Evolutionary conservation across 2,797 vertebrate genomes (phyloP), one percentile per base, ranked within the genome.

Genomic region (Falco columbarius): DNA sequence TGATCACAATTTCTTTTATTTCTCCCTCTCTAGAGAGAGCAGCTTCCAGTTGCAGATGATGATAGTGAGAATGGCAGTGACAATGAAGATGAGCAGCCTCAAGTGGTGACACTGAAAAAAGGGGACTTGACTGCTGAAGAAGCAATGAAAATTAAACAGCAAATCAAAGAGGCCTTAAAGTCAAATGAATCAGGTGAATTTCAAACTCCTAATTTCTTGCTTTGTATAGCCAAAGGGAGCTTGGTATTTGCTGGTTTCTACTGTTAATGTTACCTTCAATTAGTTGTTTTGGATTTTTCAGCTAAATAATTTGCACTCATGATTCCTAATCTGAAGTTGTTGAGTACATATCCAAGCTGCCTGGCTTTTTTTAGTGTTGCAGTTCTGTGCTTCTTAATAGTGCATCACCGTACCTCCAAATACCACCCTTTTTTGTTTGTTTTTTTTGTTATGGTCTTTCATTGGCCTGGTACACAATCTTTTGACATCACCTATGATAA

Each of bases 11-110:
- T 58, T 51, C 23, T 86, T 91, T 82, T 70, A 0, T 91, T 88
- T 95, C 52, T 46, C 20, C 62, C 52, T 40, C 29, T 61, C 63
- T 94, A 99, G 99, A 99, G 98, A 87, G 98, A 98, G 95, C 96
- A 96, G 82, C 99, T 99, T 96, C 98, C 98, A 3, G 96, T 97
- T 15, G 95, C 97, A 11, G 98, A 98, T 17, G 99, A 98, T 47
- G 99, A 99, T 87, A 98, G 97, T 47, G 99, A 98, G 27, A 93
- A 87, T 0, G 96, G 94, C 44, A 99, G 99, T 67, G 99, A 99
- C 90, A 98, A 96, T 3, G 99, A 99, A 72, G 99, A 99, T 65
- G 99, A 99, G 95, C 97, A 98, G 72, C 99, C 99, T 29, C 99
- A 99, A 81, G 98, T 99, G 32, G 99, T 99, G 20, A 98, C 99